These are phyloP conservation scores for Numenius phaeopus DNA, from an alignment of 2,797 vertebrate genomes.

Conservation along the genomic window DNA sequence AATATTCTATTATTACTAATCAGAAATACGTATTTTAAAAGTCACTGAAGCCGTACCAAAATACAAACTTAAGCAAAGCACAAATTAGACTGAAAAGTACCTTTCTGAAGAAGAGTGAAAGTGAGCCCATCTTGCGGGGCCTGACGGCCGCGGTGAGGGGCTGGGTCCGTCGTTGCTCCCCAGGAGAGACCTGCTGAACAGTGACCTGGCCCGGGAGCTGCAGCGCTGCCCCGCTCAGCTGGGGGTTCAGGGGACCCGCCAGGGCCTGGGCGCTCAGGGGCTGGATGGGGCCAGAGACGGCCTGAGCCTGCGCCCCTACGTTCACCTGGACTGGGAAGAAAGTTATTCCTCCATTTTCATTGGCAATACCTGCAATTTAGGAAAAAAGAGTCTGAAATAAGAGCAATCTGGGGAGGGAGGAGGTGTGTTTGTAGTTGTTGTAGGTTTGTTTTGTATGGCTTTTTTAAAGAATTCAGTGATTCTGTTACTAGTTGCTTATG, in stretches of 20 bases:
- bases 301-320: constrained; percentile 82
- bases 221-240: constrained; percentile 72
- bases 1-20: neutral
- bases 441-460: neutral
- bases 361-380: constrained; percentile 86
- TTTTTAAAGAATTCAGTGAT: neutral
- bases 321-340: constrained; percentile 91
- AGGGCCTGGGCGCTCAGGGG: constrained; percentile 84
- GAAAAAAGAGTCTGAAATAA: neutral
- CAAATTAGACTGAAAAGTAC: constrained; percentile 60
- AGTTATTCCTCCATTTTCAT: constrained; percentile 91
- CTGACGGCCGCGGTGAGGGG: neutral
- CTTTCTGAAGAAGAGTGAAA: constrained; percentile 92
- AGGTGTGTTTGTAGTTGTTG: neutral
- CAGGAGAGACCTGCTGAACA: constrained; percentile 74
- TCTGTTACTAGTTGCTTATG: neutral
- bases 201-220: constrained; percentile 79
- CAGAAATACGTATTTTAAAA: neutral
- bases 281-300: constrained; percentile 78
- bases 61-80: neutral
- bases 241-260: constrained; percentile 78
- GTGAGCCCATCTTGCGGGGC: constrained; percentile 84
- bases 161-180: constrained; percentile 68
- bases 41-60: neutral
- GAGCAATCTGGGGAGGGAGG: neutral